Evolutionary conservation across 2,113 vertebrate species (phyloP).

Genomic region (Acrocephalus kingi): DNA sequence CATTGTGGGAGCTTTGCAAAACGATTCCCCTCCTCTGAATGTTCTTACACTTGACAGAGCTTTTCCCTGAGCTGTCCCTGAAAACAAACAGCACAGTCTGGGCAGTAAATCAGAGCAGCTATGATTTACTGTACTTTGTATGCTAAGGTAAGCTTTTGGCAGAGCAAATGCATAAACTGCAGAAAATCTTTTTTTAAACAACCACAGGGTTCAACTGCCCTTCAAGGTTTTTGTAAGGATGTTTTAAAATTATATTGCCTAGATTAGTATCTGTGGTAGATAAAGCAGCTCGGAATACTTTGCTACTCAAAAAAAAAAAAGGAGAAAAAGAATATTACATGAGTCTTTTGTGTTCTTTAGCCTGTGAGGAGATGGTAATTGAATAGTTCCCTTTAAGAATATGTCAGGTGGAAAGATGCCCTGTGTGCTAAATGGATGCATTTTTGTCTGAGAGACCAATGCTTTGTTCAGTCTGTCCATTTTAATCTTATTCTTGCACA

Average conservation of each 20-base stretch:
- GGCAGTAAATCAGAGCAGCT: conserved; percentile 58
- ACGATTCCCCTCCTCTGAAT: not conserved
- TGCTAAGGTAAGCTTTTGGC: conserved; percentile 74
- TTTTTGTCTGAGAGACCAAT: conserved; percentile 27
- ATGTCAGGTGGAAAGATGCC: conserved; percentile 71
- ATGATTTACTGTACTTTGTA: conserved; percentile 68
- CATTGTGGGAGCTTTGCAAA: not conserved
- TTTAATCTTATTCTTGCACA: conserved; percentile 73
- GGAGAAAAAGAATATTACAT: conserved; percentile 33
- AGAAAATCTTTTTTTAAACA: conserved; percentile 57
- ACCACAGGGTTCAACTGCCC: conserved; percentile 50
- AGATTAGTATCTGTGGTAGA: conserved; percentile 67
- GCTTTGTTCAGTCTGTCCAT: conserved; percentile 74
- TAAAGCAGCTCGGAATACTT: conserved; percentile 57
- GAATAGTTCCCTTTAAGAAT: conserved; percentile 76
- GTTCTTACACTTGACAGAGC: not conserved
- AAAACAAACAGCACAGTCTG: conserved; percentile 45
- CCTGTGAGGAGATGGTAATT: conserved; percentile 64
- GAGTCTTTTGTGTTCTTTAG: conserved; percentile 64
- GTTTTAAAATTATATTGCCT: conserved; percentile 64
- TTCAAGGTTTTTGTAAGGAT: conserved; percentile 64
- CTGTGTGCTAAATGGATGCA: conserved; percentile 74
- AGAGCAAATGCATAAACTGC: conserved; percentile 67
- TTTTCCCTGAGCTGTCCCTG: conserved; percentile 32
- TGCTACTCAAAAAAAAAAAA: conserved; percentile 38